A percentile compares a stretch with the other conserved stretches of the same genome.
phyloP scores from a whole-genome alignment of 2,797 vertebrate species.

The Onychomys arenicola region DNA sequence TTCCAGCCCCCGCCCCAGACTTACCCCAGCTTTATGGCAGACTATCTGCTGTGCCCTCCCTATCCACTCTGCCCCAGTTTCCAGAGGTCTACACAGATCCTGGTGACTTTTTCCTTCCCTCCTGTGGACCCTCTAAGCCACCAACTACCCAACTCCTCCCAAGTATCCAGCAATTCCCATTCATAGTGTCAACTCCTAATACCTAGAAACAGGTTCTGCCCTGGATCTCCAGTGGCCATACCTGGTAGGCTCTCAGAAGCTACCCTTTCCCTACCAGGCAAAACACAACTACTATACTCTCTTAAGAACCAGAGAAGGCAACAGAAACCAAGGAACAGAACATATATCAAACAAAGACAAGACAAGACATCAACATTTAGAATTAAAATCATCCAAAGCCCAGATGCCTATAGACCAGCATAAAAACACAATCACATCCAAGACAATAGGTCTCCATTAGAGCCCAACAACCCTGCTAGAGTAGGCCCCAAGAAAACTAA shows the following conservation, averaged over 20 bases:
- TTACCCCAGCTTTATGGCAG: neutral
- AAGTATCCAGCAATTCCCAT: neutral
- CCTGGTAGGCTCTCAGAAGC: neutral
- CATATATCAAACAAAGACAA: neutral
- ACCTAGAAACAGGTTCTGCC: neutral
- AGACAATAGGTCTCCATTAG: neutral
- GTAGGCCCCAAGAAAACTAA: neutral
- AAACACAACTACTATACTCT: neutral
- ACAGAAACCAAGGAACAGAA: neutral
- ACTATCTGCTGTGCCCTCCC: neutral
- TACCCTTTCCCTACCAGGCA: neutral
- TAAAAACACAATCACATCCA: neutral
- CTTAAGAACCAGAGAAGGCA: neutral
- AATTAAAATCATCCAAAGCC: neutral
- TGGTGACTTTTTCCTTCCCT: neutral
- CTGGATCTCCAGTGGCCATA: neutral
- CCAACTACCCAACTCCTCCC: neutral
- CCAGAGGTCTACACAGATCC: neutral
- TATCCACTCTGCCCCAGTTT: neutral
- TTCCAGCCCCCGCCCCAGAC: neutral
- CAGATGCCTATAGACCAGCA: neutral
- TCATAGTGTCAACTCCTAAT: neutral
- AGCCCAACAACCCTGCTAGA: neutral
- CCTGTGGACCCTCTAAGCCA: neutral
- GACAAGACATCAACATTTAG: neutral